Conservation (phyloP, 2,888 invertebrate genomes). For the Hyles lineata region DNA sequence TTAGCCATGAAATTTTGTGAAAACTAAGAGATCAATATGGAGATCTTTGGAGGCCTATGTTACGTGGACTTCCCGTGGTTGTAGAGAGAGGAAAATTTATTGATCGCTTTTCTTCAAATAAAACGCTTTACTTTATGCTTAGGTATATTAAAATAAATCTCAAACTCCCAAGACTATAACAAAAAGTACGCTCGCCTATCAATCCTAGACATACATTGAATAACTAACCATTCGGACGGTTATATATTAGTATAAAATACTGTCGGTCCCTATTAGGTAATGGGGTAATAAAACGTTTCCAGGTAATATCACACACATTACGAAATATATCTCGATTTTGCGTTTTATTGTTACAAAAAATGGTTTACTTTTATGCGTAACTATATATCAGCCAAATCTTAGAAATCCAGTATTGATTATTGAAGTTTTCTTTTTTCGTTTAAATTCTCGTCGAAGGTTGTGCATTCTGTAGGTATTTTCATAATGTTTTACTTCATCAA, state of each 20-base stretch:
- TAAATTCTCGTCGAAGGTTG: too few relatives aligned
- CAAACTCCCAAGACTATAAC: neutral
- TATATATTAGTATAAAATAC: conserved; percentile 66
- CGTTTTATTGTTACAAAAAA: conserved; percentile 8
- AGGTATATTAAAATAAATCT: neutral
- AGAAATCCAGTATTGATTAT: neutral
- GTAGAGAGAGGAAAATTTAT: too few relatives aligned
- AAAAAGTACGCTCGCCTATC: neutral
- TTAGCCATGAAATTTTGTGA: too few relatives aligned
- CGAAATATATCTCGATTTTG: conserved; percentile 50
- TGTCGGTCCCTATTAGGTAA: conserved; percentile 68
- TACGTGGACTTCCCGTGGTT: too few relatives aligned
- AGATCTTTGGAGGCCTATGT: too few relatives aligned
- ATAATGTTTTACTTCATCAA: too few relatives aligned
- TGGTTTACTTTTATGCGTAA: neutral
- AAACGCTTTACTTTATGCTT: too few relatives aligned
- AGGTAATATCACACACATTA: conserved; percentile 65
- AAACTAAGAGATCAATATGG: too few relatives aligned
- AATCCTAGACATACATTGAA: conserved; percentile 22
- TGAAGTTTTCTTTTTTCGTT: too few relatives aligned
- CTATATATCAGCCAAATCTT: neutral
- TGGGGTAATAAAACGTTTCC: conserved; percentile 74
- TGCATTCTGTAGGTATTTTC: too few relatives aligned
- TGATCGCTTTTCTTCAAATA: too few relatives aligned
- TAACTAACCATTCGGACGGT: conserved; percentile 35